Conservation (phyloP, 2,888 invertebrate genomes). For the Tromatobia lineatoria region DNA sequence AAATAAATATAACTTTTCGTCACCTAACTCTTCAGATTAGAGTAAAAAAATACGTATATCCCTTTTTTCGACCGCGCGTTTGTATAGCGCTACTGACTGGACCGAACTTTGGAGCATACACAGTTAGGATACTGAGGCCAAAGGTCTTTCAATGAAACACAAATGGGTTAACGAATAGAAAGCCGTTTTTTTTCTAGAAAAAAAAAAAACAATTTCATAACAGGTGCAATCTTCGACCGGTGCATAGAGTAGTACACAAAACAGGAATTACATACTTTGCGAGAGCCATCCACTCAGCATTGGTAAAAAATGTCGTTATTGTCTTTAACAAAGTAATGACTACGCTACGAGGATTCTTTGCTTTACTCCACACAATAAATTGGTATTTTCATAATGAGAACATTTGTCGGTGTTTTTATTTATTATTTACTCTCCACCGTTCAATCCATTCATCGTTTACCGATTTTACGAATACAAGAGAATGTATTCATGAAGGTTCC, state of each 20-base stretch:
- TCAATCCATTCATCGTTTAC: not conserved
- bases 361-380: not conserved
- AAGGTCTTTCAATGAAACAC: conserved; percentile 11
- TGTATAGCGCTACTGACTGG: not conserved
- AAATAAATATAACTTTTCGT: not conserved
- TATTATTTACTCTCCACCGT: not conserved
- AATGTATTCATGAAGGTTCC: not conserved
- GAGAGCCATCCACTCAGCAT: not conserved
- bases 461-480: conserved; percentile 10
- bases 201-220: conserved; percentile 16
- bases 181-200: conserved; percentile 3
- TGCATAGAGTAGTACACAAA: not conserved
- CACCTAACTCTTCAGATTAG: not conserved
- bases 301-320: conserved; percentile 9
- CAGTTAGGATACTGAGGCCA: not conserved
- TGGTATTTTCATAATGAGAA: conserved; percentile 8
- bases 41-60: not conserved
- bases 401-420: conserved; percentile 18
- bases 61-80: not conserved
- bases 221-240: not conserved
- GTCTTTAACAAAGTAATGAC: conserved; percentile 20
- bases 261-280: not conserved
- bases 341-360: conserved; percentile 18
- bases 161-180: not conserved
- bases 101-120: not conserved